Conservation (phyloP, 2,888 invertebrate genomes). For the Drosophila pseudotalamancana region DNA sequence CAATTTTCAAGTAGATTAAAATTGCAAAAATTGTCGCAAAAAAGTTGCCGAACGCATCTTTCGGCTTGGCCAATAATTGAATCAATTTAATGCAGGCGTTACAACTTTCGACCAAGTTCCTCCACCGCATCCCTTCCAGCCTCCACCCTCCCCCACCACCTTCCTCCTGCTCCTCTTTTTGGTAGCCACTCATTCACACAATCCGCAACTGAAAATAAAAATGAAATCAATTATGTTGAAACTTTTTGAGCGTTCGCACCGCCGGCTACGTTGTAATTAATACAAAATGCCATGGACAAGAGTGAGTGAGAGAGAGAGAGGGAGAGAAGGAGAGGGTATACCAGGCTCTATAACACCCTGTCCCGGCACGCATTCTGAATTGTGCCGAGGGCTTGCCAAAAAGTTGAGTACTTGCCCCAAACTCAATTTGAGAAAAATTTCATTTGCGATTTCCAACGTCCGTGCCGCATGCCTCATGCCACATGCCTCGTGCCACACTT, state of each 20-base stretch:
- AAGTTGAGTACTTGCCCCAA: constrained; percentile 75
- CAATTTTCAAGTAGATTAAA: constrained; percentile 45
- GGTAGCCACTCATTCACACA: constrained; percentile 34
- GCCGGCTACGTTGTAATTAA: constrained; percentile 72
- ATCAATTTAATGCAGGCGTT: constrained; percentile 61
- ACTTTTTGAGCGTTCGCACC: constrained; percentile 65
- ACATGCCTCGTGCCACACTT: background rate
- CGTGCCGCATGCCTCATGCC: background rate
- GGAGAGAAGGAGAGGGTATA: background rate
- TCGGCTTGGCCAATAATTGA: constrained; percentile 56
- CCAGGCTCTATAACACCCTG: background rate
- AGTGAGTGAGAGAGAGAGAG: background rate
- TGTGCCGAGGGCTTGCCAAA: constrained; percentile 60
- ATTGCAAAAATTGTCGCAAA: constrained; percentile 22
- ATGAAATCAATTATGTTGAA: constrained; percentile 74
- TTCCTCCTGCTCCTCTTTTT: background rate
- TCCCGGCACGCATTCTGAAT: constrained; percentile 6
- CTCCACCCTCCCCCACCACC: background rate
- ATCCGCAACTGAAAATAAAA: constrained; percentile 53
- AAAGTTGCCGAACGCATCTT: constrained; percentile 27
- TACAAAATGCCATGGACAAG: constrained; percentile 65
- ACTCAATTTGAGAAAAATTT: constrained; percentile 75
- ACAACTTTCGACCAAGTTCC: constrained; percentile 11
- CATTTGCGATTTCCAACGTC: constrained; percentile 69
- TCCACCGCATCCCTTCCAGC: background rate